Base-by-base conservation (phyloP, 2,113 vertebrate species). In the Gymnarchus niloticus region DNA sequence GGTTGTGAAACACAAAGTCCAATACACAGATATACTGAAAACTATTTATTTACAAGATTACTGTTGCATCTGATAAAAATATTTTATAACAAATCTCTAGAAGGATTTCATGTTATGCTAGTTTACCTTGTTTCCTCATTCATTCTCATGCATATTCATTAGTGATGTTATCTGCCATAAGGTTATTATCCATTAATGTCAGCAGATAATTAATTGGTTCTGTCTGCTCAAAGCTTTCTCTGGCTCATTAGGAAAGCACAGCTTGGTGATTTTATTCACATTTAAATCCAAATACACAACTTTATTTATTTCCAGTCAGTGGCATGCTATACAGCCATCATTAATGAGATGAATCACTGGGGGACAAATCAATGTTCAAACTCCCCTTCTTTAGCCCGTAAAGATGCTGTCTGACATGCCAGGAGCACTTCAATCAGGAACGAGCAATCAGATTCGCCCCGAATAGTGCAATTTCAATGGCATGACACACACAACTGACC, bases 181-280 rank as follows among this genome's bases (percentile, higher is more conserved):
- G 93, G 93, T 94, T 94, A 93, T 94, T 94, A 94, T 94, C 92
- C 92, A 93, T 93, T 94, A 94, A 95, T 95, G 95, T 93, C 93
- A 94, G 88, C 90, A 90, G 89, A 88, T 93, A 94, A 95, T 95
- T 93, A 94, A 94, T 94, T 93, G 91, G 91, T 93, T 89, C 91
- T 93, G 93, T 94, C 93, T 92, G 88, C 90, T 91, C 91, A 91
- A 92, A 87, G 90, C 92, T 93, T 92, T 90, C 89, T 84, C 91
- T 90, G 91, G 87, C 93, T 95, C 93, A 93, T 92, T 94, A 95
- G 92, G 88, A 91, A 92, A 91, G 91, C 91, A 92, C 91, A 92
- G 91, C 91, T 85, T 86, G 91, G 88, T 91, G 92, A 94, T 93
- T 94, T 91, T 93, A 91, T 93, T 94, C 92, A 92, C 91, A 92